Base-by-base conservation (phyloP, 2,797 vertebrate species). In the Rhabdophis nuchalis region DNA sequence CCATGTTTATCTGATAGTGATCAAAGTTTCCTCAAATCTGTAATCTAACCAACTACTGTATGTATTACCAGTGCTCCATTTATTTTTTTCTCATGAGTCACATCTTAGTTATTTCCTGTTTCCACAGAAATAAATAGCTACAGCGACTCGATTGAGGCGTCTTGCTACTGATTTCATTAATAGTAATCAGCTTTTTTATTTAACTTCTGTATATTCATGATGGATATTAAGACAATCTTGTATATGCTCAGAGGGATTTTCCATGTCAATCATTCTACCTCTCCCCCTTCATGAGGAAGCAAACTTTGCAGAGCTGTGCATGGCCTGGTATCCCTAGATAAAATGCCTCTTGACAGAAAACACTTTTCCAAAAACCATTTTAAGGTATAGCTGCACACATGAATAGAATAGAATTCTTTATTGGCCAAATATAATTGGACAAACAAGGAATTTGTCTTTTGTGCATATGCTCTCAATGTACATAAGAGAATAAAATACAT, bases 101-200 rank as follows among this genome's bases (percentile, higher is more conserved):
- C 36, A 41, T 93, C 92, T 93, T 90, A 91, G 89, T 85, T 93
- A 93, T 93, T 93, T 93, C 92, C 92, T 93, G 92, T 91, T 93
- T 91, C 86, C 86, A 64, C 29, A 88, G 57, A 88, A 20, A 93
- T 52, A 93, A 91, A 91, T 90, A 91, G 68, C 86, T 91, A 46
- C 68, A 85, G n/a, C 41, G 89, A 61, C 86, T 57, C 11, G 32
- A 61, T 88, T 61, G 85, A 57, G 52, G 32, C 32, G 50, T 85
- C 61, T 46, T 0, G 7, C 50, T 58, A 85, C 46, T 61, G 85
- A 88, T 93, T 91, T 85, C 57, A 90, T 50, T 90, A 90, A 53
- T 54, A 50, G 32, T 72, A 88, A 85, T 88, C 12, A 25, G 56
- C 36, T 18, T 32, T 52, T 93, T 93, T 85, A 64, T 32, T 90